Evolutionary conservation across 2,888 invertebrate genomes (phyloP), one percentile per base, ranked within the genome.

Genomic region (Acleris literana): DNA sequence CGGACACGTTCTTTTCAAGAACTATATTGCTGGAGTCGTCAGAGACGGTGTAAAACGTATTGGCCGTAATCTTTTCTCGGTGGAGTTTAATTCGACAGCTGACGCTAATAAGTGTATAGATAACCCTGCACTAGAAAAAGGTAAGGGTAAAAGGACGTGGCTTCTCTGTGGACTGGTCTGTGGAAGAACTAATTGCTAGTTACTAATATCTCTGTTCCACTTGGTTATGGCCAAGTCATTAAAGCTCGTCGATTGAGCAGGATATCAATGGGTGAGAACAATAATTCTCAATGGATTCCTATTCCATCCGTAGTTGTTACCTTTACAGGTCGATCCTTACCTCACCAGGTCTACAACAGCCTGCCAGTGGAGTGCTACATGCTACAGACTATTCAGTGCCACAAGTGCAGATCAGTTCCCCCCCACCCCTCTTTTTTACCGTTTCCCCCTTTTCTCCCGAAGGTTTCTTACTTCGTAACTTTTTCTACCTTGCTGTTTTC

Each of bases 211-310:
- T 20, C 57, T 16, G 51, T 58, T 18, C 60, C 68, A 1, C 16
- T 11, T 3, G 60, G 57, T 18, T 69, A 64, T 59, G 55, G 63
- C 16, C 29, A 48, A n/a, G 20, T 69, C 16, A 11, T 71, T 13
- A 71, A 71, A 59, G 69, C 70, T 2, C 46, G 69, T 18, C 22
- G 63, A 2, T 46, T 71, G 1, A 69, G 67, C 39, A 55, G 61
- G 16, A 69, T 66, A 55, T 16, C 33, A 3, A 33, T 33, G 5
- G 44, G 1, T 9, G 33, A 58, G 17, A 48, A 48, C 1, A 49
- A 17, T 6, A 39, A 46, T 1, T 11, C 46, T 11, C n/a, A 20
- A 11, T 70, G 69, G 70, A 17, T 62, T 2, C 70, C 68, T 11
- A 68, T 67, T 13, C 60, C 62, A 11, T 59, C 66, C 0, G 52